A percentile compares a stretch with the other conserved stretches of the same genome.
Evolutionary conservation across 2,888 invertebrate species (phyloP).

Genomic region (Seira ritae): DNA sequence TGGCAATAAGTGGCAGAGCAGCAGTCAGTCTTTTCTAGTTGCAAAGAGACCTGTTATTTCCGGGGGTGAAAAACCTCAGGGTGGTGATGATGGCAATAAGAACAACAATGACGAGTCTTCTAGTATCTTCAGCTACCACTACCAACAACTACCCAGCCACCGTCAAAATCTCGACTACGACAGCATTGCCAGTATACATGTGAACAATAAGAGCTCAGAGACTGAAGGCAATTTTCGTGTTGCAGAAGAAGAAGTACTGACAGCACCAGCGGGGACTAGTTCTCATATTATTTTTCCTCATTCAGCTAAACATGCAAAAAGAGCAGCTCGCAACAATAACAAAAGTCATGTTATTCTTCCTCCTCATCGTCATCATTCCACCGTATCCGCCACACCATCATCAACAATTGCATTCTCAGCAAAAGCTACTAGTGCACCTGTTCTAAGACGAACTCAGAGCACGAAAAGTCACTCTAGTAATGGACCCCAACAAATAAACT

Average conservation of each 20-base stretch:
- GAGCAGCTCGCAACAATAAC: constrained; percentile 65
- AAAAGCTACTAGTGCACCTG: constrained; percentile 51
- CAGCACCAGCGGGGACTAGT: constrained; percentile 39
- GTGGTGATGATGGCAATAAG: neutral
- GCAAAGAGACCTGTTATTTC: constrained; percentile 67
- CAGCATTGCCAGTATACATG: constrained; percentile 48
- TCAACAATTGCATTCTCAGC: neutral
- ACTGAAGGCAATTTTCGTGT: constrained; percentile 12
- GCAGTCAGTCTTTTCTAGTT: constrained; percentile 22
- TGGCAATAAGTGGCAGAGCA: constrained; percentile 29
- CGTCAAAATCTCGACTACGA: constrained; percentile 45
- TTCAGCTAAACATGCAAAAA: constrained; percentile 55
- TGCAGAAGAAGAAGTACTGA: neutral
- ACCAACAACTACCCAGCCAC: constrained; percentile 30
- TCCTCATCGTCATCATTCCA: constrained; percentile 57
- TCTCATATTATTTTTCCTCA: constrained; percentile 52
- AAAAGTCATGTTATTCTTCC: constrained; percentile 58
- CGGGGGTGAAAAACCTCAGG: constrained; percentile 73
- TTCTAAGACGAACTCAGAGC: constrained; percentile 72
- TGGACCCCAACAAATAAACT: constrained; percentile 58
- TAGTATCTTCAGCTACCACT: constrained; percentile 31
- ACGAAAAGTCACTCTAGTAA: constrained; percentile 64
- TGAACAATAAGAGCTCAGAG: constrained; percentile 19
- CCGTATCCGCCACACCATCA: constrained; percentile 53
- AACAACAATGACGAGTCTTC: constrained; percentile 30